Evolutionary conservation across 2,888 invertebrate genomes (phyloP), one percentile per base, ranked within the genome.

Genomic region (Ypsolopha sequella): DNA sequence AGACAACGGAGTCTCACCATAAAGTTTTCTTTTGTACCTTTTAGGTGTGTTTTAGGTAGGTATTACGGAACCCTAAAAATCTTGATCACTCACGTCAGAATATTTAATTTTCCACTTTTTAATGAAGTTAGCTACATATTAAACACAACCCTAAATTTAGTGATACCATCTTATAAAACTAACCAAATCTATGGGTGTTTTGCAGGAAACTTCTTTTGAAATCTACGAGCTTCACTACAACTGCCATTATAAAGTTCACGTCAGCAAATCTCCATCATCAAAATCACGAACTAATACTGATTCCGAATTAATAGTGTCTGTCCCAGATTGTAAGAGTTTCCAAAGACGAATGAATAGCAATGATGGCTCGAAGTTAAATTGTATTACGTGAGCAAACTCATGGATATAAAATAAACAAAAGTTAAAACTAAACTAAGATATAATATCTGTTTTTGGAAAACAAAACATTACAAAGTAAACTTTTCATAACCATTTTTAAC

Each of bases 221-320:
- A 73, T 90, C 36, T 88, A 88, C 61, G 88, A 89, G 61, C 66
- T 90, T 50, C 84, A 88, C 51, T 90, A 89, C 61, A 76, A 82
- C 53, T 90, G 89, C 73, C 82, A 78, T 57, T 90, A 90, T 62
- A 70, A 75, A 59, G 86, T 90, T 7, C 85, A 84, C 55, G 87
- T 90, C 0, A 87, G 86, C 58, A 84, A 62, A 50, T 64, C 74
- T n/a, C 61, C 67, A 51, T 9, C 36, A 4, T 9, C 41, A 1
- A 77, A 73, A 58, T 55, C 68, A 0, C 74, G 73, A 62, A 56
- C 56, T 3, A 35, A 43, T 11, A 67, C 75, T 10, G 88, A 88
- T 57, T 86, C 89, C 1, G 87, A 87, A 56, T 65, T 89, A 24
- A 70, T 73, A 34, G 78, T 90, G 53, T 76, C 76, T 51, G 86